These are phyloP conservation scores for Tethea ocularis DNA, from an alignment of 2,888 invertebrate species.

Conservation along the genomic window DNA sequence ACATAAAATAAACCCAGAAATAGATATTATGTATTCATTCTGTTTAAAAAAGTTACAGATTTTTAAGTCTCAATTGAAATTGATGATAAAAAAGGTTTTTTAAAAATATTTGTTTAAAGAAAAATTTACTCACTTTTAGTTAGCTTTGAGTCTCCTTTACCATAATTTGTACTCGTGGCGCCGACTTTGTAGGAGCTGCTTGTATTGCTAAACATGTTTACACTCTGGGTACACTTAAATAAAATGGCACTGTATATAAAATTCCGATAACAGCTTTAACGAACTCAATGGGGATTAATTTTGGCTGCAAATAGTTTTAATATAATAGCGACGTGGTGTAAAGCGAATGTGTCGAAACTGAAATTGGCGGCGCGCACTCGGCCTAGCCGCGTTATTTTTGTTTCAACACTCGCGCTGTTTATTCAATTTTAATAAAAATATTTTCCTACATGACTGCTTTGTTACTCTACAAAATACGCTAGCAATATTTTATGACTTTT, in stretches of 20 bases:
- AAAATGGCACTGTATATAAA: conserved; percentile 17
- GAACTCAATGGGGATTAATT: conserved; percentile 23
- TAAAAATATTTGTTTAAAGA: conserved; percentile 14
- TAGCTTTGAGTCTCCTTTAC: conserved; percentile 34
- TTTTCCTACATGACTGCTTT: conserved; percentile 40
- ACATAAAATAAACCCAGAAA: too few relatives aligned
- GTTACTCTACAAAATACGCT: conserved; percentile 17
- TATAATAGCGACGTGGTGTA: conserved; percentile 54
- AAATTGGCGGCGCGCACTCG: conserved; percentile 51
- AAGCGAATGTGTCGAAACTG: conserved; percentile 63
- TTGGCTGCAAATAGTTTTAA: conserved; percentile 53
- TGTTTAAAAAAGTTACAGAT: not conserved
- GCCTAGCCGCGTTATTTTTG: conserved; percentile 74
- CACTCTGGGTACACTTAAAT: conserved; percentile 8
- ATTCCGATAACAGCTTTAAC: conserved; percentile 27
- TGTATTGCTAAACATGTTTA: conserved; percentile 65
- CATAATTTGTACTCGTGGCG: conserved; percentile 41
- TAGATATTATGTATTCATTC: not conserved
- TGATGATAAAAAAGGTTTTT: conserved; percentile 16
- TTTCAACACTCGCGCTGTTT: conserved; percentile 60
- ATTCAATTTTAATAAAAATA: conserved; percentile 70
- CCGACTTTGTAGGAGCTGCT: conserved; percentile 54
- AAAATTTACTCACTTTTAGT: conserved; percentile 49
- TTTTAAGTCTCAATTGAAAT: not conserved
- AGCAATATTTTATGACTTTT: not conserved